These are phyloP conservation scores for Silurus aristotelis DNA, from an alignment of 2,797 vertebrate genomes.

Conservation along the genomic window DNA sequence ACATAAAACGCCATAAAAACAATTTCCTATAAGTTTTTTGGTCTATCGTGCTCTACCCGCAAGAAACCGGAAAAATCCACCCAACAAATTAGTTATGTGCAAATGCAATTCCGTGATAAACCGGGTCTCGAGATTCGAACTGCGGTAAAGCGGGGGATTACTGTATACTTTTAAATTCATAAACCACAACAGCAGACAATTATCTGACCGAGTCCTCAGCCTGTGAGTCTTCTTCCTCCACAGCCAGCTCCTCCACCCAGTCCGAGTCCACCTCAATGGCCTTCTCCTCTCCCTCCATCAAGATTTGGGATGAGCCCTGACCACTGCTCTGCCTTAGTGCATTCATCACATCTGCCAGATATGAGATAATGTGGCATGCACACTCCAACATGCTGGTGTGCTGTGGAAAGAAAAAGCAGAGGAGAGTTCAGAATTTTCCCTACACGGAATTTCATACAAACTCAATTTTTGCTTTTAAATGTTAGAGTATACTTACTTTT, in stretches of 20 bases:
- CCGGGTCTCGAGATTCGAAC: too few species aligned
- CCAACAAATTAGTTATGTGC: too few species aligned
- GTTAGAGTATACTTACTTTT: constrained; percentile 78
- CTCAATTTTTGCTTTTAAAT: not conserved
- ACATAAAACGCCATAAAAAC: too few species aligned
- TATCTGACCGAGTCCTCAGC: constrained; percentile 93
- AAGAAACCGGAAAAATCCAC: too few species aligned
- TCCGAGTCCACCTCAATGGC: constrained; percentile 97
- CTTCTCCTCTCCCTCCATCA: constrained; percentile 93
- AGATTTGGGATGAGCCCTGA: constrained; percentile 86
- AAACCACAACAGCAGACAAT: not conserved
- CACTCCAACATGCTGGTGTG: constrained; percentile 94
- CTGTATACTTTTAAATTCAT: not conserved
- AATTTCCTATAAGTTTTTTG: too few species aligned
- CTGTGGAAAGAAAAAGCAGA: constrained; percentile 63
- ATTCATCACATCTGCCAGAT: constrained; percentile 97
- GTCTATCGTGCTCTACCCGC: too few species aligned
- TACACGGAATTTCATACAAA: not conserved
- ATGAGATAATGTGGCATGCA: constrained; percentile 95
- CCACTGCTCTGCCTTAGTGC: constrained; percentile 88
- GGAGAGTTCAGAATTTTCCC: not conserved
- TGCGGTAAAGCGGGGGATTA: too few species aligned
- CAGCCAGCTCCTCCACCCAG: constrained; percentile 96
- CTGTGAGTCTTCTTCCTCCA: constrained; percentile 97
- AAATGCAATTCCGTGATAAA: too few species aligned